These are phyloP conservation scores for Lutjanus erythropterus DNA, from an alignment of 2,113 vertebrate species.

Conservation along the genomic window DNA sequence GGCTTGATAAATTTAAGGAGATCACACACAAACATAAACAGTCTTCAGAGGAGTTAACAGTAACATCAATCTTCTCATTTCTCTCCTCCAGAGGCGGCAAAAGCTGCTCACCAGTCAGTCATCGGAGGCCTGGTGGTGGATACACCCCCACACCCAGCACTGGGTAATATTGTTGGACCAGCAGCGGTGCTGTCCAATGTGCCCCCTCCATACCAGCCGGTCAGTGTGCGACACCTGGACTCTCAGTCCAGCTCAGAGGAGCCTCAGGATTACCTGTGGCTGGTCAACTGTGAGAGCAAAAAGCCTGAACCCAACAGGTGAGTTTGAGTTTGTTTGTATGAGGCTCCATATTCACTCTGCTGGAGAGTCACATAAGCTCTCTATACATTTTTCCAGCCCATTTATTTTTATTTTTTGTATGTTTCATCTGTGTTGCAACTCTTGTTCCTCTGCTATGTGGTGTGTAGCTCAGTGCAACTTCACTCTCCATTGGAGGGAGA, in stretches of 20 bases:
- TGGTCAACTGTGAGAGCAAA: conserved; percentile 99
- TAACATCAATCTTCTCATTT: neutral
- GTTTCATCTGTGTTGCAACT: conserved; percentile 58
- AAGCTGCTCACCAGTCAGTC: conserved; percentile 86
- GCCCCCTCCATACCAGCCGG: conserved; percentile 94
- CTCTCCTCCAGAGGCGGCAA: conserved; percentile 84
- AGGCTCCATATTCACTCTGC: neutral
- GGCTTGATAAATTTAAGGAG: neutral
- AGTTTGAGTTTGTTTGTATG: conserved; percentile 35
- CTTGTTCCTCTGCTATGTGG: conserved; percentile 53
- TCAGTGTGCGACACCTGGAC: conserved; percentile 91
- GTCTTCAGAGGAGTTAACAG: neutral
- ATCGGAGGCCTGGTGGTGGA: conserved; percentile 86
- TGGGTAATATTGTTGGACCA: conserved; percentile 81
- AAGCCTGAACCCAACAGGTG: conserved; percentile 96
- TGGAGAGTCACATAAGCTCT: neutral
- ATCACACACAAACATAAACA: neutral
- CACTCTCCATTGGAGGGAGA: conserved; percentile 90
- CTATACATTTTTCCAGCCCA: conserved; percentile 6
- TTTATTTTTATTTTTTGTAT: conserved; percentile 32
- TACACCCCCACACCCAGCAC: conserved; percentile 84
- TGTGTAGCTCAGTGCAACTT: conserved; percentile 89
- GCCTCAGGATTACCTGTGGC: conserved; percentile 97
- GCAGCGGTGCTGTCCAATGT: conserved; percentile 79
- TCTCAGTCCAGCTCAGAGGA: conserved; percentile 93